A percentile compares a stretch with the other conserved stretches of the same genome.
phyloP scores from a whole-genome alignment of 2,797 vertebrate species.

The Natrix natrix region DNA sequence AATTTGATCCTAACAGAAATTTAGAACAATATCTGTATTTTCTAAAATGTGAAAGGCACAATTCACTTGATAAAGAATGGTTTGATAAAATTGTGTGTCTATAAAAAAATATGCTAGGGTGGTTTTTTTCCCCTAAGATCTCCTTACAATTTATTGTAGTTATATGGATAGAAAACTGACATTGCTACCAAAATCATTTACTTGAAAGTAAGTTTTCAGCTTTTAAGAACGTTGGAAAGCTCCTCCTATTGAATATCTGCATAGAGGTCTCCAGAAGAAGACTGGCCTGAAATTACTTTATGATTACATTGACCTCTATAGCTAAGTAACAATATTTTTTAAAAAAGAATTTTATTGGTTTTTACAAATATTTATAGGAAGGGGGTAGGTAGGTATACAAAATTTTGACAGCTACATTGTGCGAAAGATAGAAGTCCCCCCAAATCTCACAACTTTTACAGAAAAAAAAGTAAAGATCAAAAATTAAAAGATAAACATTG shows the following conservation, averaged over 20 bases:
- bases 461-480: no score
- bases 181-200: neutral
- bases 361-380: no score
- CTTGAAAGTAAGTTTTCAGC: neutral
- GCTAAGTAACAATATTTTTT: neutral
- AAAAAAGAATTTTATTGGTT: no score
- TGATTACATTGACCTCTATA: neutral
- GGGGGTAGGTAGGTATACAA: no score
- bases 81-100: neutral
- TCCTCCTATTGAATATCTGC: neutral
- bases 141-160: neutral
- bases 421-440: no score
- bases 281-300: neutral
- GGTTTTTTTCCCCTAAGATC: neutral
- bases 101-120: neutral
- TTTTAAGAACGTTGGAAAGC: neutral
- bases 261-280: neutral
- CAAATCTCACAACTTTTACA: no score
- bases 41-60: neutral
- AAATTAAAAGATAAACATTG: no score
- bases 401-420: no score
- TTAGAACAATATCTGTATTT: slow-evolving; percentile 38
- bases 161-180: neutral
- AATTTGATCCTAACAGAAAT: slow-evolving; percentile 72
- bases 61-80: neutral